Percentiles rank a stretch among this genome's conserved stretches.
These are phyloP conservation scores for Laticauda colubrina DNA, from an alignment of 2,113 vertebrate species.

Conservation along the genomic window DNA sequence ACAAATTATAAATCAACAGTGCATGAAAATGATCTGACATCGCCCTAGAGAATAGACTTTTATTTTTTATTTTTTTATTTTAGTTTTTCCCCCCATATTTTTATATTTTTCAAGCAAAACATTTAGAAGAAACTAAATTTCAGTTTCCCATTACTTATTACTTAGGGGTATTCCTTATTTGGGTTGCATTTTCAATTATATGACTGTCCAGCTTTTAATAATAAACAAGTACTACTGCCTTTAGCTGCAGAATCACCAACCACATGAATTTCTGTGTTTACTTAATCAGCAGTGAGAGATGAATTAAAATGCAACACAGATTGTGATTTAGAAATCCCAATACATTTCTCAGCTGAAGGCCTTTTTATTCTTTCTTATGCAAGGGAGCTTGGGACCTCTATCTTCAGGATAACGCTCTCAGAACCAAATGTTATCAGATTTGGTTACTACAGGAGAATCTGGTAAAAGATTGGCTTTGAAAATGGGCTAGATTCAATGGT, in stretches of 20 bases:
- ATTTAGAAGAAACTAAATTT: constrained; percentile 14
- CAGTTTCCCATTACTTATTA: not conserved
- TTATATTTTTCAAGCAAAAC: constrained; percentile 33
- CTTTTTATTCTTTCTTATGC: not conserved
- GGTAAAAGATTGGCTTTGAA: not conserved
- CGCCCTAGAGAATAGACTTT: constrained; percentile 3
- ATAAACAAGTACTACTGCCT: not conserved
- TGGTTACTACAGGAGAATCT: not conserved
- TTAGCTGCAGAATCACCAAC: constrained; percentile 22
- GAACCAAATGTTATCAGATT: not conserved
- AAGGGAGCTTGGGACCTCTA: not conserved
- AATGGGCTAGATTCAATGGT: not conserved
- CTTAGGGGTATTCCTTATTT: not conserved
- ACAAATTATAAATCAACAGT: constrained; percentile 51
- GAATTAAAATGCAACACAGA: not conserved
- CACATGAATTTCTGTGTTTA: constrained; percentile 16
- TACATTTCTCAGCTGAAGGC: not conserved
- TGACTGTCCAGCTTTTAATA: not conserved
- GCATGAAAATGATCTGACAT: constrained; percentile 38
- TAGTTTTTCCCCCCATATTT: not conserved
- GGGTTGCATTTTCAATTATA: not conserved
- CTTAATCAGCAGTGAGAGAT: not conserved
- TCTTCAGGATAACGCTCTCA: not conserved
- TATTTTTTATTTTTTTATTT: not conserved
- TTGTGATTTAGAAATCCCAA: not conserved